phyloP scores from a whole-genome alignment of 1,140 invertebrate species.

The Lamellibrachia luymesi region DNA sequence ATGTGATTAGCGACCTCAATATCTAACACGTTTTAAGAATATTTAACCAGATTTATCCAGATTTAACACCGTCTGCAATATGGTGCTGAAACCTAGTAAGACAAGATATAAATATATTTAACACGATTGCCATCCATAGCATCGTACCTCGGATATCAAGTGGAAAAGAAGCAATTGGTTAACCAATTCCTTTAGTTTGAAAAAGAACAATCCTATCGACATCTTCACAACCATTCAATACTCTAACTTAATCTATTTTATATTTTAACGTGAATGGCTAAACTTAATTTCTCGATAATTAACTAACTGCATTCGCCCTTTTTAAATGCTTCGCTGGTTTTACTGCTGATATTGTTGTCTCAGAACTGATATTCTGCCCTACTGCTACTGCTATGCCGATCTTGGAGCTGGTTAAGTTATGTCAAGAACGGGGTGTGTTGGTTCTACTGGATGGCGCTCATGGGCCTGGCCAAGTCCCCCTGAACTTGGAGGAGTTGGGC shows the following conservation, averaged over 20 bases:
- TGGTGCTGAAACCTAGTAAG: too few species aligned
- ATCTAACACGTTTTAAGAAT: too few species aligned
- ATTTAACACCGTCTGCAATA: too few species aligned
- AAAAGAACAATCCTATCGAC: neutral
- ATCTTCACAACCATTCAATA: neutral
- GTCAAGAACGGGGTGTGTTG: slow-evolving; percentile 35
- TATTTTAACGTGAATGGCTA: too few species aligned
- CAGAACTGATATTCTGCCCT: slow-evolving; percentile 41
- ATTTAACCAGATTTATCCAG: too few species aligned
- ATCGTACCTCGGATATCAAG: too few species aligned
- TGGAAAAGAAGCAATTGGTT: too few species aligned
- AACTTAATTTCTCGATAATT: neutral
- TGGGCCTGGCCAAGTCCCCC: slow-evolving; percentile 37
- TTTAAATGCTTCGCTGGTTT: neutral
- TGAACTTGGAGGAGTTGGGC: slow-evolving; percentile 37
- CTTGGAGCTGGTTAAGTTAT: slow-evolving; percentile 34
- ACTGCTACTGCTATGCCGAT: slow-evolving; percentile 38
- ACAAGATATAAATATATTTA: too few species aligned
- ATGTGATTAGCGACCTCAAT: too few species aligned
- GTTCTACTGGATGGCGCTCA: slow-evolving; percentile 44
- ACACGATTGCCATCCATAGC: too few species aligned
- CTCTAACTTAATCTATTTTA: neutral
- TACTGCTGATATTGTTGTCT: neutral
- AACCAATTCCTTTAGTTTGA: too few species aligned
- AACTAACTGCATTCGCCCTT: neutral